These are phyloP conservation scores for Cephonodes hylas DNA, from an alignment of 2,888 invertebrate species.

Conservation along the genomic window DNA sequence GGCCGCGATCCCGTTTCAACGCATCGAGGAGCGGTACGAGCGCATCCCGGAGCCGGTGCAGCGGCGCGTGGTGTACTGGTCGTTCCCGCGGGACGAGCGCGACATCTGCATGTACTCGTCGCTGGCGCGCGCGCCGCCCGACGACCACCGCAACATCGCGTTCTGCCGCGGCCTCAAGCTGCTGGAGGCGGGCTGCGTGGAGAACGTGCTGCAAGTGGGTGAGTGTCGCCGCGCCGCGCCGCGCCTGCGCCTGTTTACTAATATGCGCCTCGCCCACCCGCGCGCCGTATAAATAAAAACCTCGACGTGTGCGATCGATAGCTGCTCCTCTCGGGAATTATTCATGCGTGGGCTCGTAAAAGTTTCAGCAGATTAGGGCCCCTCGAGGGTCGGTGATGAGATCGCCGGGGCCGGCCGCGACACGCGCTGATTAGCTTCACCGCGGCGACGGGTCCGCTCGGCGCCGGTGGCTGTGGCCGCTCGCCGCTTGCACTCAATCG, in stretches of 20 bases:
- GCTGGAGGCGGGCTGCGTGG: conserved; percentile 90
- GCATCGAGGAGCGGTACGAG: conserved; percentile 92
- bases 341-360: conserved; percentile 76
- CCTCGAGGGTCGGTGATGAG: conserved; percentile 40
- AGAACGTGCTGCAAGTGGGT: conserved; percentile 94
- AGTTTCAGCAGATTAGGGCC: conserved; percentile 73
- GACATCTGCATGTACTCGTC: conserved; percentile 96
- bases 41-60: conserved; percentile 95
- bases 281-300: conserved; percentile 81
- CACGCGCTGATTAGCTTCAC: conserved; percentile 29
- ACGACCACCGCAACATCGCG: conserved; percentile 90
- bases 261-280: conserved; percentile 81
- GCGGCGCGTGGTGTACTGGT: conserved; percentile 93
- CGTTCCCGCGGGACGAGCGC: conserved; percentile 92
- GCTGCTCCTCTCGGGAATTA: conserved; percentile 79
- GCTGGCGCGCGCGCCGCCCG: conserved; percentile 81
- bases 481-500: conserved; percentile 52
- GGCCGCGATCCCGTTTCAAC: conserved; percentile 91
- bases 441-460: not conserved
- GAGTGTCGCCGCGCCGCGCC: conserved; percentile 71
- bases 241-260: conserved; percentile 81
- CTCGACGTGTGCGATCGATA: conserved; percentile 81
- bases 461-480: conserved; percentile 42
- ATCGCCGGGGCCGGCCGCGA: conserved; percentile 27
- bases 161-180: conserved; percentile 93